These are phyloP conservation scores for Daboia siamensis DNA, from an alignment of 2,113 vertebrate genomes.

Conservation along the genomic window DNA sequence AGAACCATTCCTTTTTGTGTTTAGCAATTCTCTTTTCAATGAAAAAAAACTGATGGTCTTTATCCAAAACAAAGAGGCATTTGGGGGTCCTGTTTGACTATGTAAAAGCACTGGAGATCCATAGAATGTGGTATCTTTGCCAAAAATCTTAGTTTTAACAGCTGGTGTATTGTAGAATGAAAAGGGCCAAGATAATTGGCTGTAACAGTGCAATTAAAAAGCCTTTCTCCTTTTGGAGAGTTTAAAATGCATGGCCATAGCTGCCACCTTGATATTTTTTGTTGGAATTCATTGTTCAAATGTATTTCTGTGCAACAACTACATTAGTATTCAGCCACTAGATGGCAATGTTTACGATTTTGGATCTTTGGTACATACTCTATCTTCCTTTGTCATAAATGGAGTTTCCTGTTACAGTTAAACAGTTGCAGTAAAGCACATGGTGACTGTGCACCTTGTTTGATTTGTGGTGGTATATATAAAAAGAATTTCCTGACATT, in stretches of 20 bases:
- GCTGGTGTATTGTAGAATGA: not conserved
- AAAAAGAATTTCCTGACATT: too few species aligned
- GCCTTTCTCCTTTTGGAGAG: not conserved
- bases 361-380: too few species aligned
- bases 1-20: not conserved
- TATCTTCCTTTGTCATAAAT: too few species aligned
- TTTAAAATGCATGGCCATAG: not conserved
- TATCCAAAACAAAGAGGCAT: not conserved
- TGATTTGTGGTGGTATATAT: too few species aligned
- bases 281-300: too few species aligned
- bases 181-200: not conserved
- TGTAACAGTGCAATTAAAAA: not conserved
- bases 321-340: too few species aligned
- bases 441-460: too few species aligned
- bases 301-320: too few species aligned
- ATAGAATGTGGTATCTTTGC: too few species aligned
- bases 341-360: too few species aligned
- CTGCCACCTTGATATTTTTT: not conserved
- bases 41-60: not conserved
- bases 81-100: not conserved
- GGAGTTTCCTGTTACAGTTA: too few species aligned
- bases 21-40: not conserved
- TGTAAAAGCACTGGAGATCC: not conserved
- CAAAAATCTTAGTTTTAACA: not conserved
- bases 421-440: too few species aligned